Evolutionary conservation across 2,888 invertebrate species (phyloP).

Genomic region (Magallana nippona): DNA sequence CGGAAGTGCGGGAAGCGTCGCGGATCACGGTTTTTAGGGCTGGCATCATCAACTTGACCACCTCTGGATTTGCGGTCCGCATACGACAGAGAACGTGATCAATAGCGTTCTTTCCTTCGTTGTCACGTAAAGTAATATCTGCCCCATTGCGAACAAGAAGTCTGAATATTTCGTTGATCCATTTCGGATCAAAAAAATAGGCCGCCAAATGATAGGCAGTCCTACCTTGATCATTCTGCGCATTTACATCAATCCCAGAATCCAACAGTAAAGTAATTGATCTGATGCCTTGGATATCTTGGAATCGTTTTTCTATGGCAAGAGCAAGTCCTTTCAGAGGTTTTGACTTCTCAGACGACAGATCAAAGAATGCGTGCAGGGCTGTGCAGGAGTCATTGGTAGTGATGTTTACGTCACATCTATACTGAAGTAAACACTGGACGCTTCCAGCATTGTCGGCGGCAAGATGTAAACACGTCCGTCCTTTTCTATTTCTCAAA

Average conservation of each 20-base stretch:
- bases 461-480: not conserved
- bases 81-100: slow-evolving; percentile 8
- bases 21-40: not conserved
- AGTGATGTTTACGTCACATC: not conserved
- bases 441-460: slow-evolving; percentile 13
- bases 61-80: not conserved
- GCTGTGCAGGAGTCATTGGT: not conserved
- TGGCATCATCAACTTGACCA: not conserved
- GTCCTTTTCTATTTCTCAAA: slow-evolving; percentile 5
- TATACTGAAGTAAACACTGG: slow-evolving; percentile 11
- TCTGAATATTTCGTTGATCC: slow-evolving; percentile 19
- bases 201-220: slow-evolving; percentile 1
- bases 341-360: not conserved
- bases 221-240: not conserved
- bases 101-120: not conserved
- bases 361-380: not conserved
- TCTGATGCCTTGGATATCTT: slow-evolving; percentile 21
- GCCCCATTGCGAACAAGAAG: slow-evolving; percentile 12
- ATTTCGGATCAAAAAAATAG: not conserved
- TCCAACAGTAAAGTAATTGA: not conserved
- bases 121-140: not conserved
- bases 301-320: slow-evolving; percentile 16
- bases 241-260: slow-evolving; percentile 22
- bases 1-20: not conserved
- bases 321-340: not conserved